These are phyloP conservation scores for Nasua narica DNA, from an alignment of 2,797 vertebrate genomes.

Conservation along the genomic window DNA sequence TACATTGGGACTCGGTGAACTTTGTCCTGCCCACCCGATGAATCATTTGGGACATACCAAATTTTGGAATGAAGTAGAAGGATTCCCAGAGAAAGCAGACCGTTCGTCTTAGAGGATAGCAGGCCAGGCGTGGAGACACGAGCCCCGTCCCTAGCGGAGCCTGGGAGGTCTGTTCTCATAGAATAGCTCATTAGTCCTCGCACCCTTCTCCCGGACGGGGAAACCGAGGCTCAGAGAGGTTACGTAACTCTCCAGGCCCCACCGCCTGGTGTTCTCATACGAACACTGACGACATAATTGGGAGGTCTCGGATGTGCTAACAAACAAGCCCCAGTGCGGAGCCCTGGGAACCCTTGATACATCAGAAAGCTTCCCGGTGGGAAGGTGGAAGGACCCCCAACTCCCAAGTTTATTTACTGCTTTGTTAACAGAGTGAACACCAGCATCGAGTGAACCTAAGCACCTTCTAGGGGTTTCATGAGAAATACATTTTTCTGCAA, in stretches of 20 bases:
- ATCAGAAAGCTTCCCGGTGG: neutral
- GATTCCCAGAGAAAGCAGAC: neutral
- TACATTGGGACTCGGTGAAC: neutral
- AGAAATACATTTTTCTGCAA: neutral
- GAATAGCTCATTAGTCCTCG: neutral
- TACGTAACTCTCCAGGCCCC: neutral
- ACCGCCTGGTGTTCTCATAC: neutral
- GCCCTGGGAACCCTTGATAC: neutral
- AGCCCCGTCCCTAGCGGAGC: neutral
- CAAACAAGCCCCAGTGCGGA: fast-evolving
- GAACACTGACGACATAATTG: fast-evolving
- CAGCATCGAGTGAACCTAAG: neutral
- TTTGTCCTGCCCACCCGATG: neutral
- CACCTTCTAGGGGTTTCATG: neutral
- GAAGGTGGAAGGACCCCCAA: neutral
- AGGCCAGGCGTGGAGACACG: neutral
- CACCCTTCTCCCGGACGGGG: neutral
- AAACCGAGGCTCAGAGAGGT: neutral
- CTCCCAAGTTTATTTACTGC: neutral
- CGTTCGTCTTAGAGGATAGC: neutral
- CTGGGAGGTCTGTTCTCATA: neutral
- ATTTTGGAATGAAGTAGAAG: neutral
- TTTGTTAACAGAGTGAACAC: neutral
- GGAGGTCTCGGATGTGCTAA: neutral
- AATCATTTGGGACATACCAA: neutral